Evolutionary conservation across 2,888 invertebrate genomes (phyloP), one percentile per base, ranked within the genome.

Genomic region (Camptogramma bilineatum): DNA sequence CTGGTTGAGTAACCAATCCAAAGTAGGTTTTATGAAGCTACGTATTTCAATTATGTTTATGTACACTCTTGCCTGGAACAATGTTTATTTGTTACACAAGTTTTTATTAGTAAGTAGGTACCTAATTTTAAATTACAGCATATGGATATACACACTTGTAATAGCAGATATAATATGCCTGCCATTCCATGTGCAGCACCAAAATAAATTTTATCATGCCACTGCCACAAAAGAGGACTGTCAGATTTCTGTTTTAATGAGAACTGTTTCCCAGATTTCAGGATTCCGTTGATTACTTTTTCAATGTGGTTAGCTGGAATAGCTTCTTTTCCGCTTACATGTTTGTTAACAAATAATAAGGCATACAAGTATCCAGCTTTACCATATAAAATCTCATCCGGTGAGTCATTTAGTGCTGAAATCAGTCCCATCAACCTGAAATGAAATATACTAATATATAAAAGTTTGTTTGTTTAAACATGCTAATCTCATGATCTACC

Each of bases 131-230:
- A 10, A 34, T 9, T 10, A 13, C 34, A 13, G 9, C 34, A 16
- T 4, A 4, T 44, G 1, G 2, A 44, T 4, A 16, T 10, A 83
- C 78, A 79, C 76, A 96, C 97, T 94, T 96, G 96, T 71, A 98
- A 87, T n/a, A 98, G 86, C 66, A 97, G 91, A 80, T 96, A 97
- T 18, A 98, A 85, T 78, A 99, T 98, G 5, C 98, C 98, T 67
- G 96, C 95, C 71, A 97, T 88, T 18, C 98, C 98, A 93, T 98
- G 98, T 52, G 98, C 98, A 47, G 97, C 98, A 17, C 98, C 98
- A 54, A 97, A 89, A 82, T 98, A 98, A 80, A 96, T 94, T 81
- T 96, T 96, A 44, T 95, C 96, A 87, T 98, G 98, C 98, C 98
- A 98, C 77, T 95, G 94, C 90, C 96, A 98, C 94, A 97, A 95